Evolutionary conservation across 2,797 vertebrate species (phyloP), one percentile per base, ranked within the genome.

Genomic region (Pempheris klunzingeri): DNA sequence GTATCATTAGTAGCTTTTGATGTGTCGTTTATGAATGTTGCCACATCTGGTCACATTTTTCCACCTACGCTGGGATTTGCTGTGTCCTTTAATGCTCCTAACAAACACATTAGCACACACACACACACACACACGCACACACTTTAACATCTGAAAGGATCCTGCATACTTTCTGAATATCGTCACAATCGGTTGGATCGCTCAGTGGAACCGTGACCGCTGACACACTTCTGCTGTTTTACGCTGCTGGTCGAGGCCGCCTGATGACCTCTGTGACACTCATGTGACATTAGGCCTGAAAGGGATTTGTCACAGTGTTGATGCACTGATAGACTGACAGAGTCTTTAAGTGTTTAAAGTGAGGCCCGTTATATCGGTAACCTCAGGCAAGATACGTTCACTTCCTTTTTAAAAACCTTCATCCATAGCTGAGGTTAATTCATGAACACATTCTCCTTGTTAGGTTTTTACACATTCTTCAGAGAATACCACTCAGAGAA

Each of bases 281-380:
- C 84, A 65, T 65, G 80, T 82, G 82, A 82, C 77, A 13, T 9
- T 58, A 41, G 22, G 32, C 47, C 61, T 63, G 36, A 53, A 30
- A 63, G 64, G 61, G 60, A 63, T 81, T 74, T 39, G 64, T 69
- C 53, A 50, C 30, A 26, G 52, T 10, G 75, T 68, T 59, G 62
- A 58, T 18, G 49, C 11, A 54, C 26, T 13, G 14, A 63, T 24
- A 7, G 43, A 28, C 54, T n/a, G n/a, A n/a, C 30, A 47, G 46
- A 62, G 11, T 32, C 58, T 73, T 59, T 44, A 49, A 54, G 22
- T 17, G 57, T 71, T 80, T 18, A 53, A n/a, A 61, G 67, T 60
- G 47, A 57, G 11, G 50, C 47, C 39, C 12, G 1, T 32, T 34
- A 7, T 28, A 66, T 38, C 69, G 6, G 50, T 62, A 41, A 71